Conservation (phyloP, 2,888 invertebrate species). For the Calameuta filiformis region DNA sequence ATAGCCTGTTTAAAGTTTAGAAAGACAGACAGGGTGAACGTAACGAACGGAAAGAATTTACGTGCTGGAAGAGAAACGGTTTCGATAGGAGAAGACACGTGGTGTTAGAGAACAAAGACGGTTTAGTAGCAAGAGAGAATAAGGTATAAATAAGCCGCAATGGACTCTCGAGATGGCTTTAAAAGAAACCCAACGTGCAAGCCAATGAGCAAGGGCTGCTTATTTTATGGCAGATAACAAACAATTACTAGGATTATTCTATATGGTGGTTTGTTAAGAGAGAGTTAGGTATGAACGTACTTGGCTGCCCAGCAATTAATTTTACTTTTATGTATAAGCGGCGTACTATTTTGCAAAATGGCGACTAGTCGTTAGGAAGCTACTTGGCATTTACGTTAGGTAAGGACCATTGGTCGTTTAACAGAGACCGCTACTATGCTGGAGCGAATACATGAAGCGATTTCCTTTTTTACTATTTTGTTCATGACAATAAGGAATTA, state of each 20-base stretch:
- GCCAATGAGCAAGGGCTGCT: background rate
- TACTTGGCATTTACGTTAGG: background rate
- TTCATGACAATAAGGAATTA: conserved; percentile 19
- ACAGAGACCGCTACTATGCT: background rate
- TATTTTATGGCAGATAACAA: background rate
- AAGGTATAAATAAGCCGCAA: background rate
- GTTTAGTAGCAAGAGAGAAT: background rate
- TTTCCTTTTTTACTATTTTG: conserved; percentile 19
- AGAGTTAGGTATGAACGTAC: background rate
- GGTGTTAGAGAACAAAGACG: background rate
- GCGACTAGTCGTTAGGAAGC: background rate
- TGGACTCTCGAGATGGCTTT: background rate
- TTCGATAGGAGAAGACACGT: background rate
- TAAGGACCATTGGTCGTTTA: background rate
- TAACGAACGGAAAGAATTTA: background rate
- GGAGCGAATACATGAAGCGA: conserved; percentile 42
- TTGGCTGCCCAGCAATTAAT: background rate
- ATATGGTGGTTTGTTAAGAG: background rate
- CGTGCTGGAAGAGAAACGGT: background rate
- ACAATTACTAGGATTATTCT: background rate
- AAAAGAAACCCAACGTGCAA: background rate
- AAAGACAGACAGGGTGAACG: conserved; percentile 24
- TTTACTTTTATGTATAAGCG: background rate
- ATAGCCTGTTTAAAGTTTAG: conserved; percentile 63
- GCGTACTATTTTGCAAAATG: background rate